A percentile compares a stretch with the other conserved stretches of the same genome.
phyloP scores from a whole-genome alignment of 2,797 vertebrate species.

The Netta rufina region DNA sequence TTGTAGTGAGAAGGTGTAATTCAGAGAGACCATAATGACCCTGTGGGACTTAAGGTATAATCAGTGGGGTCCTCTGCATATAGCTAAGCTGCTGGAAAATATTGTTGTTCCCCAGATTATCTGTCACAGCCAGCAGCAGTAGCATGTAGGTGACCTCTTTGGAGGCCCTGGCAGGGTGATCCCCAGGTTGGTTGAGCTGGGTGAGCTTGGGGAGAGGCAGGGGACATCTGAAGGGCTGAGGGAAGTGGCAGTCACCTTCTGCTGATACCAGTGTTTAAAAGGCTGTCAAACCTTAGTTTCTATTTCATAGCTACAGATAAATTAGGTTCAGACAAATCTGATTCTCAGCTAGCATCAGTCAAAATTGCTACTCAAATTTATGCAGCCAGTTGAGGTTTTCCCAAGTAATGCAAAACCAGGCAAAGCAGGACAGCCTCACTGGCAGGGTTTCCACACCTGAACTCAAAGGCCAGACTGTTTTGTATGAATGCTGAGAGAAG shows the following conservation, averaged over 20 bases:
- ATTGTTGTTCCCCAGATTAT: background rate
- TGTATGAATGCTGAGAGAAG: background rate
- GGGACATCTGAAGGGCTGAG: background rate
- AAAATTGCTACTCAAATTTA: background rate
- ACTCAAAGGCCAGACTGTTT: background rate
- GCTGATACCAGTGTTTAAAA: background rate
- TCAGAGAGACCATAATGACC: background rate
- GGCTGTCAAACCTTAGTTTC: background rate
- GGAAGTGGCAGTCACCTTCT: background rate
- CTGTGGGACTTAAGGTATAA: background rate
- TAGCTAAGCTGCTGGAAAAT: background rate
- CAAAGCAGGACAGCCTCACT: background rate
- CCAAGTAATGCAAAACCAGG: background rate
- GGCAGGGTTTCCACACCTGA: background rate
- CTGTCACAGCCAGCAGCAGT: background rate
- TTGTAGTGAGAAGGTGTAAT: background rate
- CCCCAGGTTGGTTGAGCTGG: background rate
- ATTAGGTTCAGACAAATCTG: background rate
- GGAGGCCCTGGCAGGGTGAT: background rate
- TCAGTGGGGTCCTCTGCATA: background rate
- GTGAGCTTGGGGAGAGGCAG: background rate
- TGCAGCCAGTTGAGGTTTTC: background rate
- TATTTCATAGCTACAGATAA: background rate
- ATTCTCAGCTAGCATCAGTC: background rate
- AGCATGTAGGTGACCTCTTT: background rate